Base-by-base conservation (phyloP, 2,888 invertebrate genomes). In the Yponomeuta evonymella region DNA sequence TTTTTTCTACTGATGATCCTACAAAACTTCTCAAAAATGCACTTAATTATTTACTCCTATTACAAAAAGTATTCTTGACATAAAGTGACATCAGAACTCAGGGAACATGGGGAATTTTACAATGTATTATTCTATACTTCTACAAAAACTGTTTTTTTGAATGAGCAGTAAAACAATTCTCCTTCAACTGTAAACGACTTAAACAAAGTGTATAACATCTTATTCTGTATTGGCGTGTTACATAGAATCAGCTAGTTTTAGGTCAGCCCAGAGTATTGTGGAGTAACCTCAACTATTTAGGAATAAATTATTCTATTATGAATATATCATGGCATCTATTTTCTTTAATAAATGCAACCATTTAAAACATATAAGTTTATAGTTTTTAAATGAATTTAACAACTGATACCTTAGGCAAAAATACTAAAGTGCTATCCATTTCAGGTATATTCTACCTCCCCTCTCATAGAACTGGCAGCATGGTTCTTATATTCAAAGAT, bases 401-500 rank as follows among this genome's bases (percentile, higher is more conserved):
- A 62, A 62, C 15, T 5, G 1, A 8, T 2, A 62, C 62, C 64
- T 2, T 1, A 58, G 51, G 51, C 15, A 15, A 15, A 15, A 15
- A 8, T 64, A 23, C 64, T 64, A 69, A 51, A 48, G 30, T 23
- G 15, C 23, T 4, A 15, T 33, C 30, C 33, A 23, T 72, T 89
- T 76, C 89, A 92, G 92, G 81, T 68, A 90, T 91, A 73, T 92
- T 88, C 78, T 92, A 91, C 75, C 83, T 92, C 2, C 92, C 92
- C 0, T 92, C 92, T 0, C 90, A 90, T 73, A 88, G 92, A n/a
- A 86, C 88, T 0, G 92, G 92, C 63, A 92, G 91, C 74, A 92
- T 91, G 90, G 91, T 92, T 62, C 79, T 92, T 70, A 92, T 92
- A 76, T 92, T 85, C 79, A 88, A 90, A 72, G 91, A 92, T 75